Percentiles rank a stretch among this genome's conserved stretches.
phyloP scores from a whole-genome alignment of 2,113 vertebrate genomes.

The Lamprologus sp. region DNA sequence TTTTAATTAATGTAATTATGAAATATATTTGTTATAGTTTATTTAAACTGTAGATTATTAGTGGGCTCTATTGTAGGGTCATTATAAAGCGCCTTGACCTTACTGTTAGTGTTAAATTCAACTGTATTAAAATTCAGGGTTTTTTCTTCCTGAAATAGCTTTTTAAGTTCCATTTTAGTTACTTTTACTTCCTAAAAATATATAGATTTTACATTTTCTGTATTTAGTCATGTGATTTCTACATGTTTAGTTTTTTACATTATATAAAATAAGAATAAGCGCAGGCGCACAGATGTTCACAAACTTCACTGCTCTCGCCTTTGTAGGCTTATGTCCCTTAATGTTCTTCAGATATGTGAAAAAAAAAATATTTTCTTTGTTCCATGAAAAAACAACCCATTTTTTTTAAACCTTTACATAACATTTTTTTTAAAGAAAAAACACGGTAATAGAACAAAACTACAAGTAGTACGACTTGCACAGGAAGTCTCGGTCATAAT shows the following conservation, averaged over 20 bases:
- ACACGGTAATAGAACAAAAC: background rate
- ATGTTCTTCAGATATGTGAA: background rate
- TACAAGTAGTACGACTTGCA: background rate
- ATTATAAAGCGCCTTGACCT: background rate
- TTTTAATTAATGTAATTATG: background rate
- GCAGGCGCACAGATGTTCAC: background rate
- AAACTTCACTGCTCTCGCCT: fast-evolving
- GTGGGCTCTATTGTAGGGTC: background rate
- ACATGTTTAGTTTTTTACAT: background rate
- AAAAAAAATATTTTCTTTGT: background rate
- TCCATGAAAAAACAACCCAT: background rate
- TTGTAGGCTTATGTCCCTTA: background rate
- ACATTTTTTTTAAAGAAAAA: background rate
- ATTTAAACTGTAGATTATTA: background rate
- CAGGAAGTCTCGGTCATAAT: background rate
- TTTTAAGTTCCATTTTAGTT: background rate
- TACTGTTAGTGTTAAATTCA: background rate
- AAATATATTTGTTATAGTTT: background rate
- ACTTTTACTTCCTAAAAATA: background rate
- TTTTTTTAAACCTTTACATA: background rate
- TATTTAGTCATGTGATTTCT: background rate
- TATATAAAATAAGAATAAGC: background rate
- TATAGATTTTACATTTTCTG: background rate
- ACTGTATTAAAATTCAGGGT: background rate
- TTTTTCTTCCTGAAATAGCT: background rate